phyloP scores from a whole-genome alignment of 2,797 vertebrate genomes.

The Notoglanidium macrostoma region DNA sequence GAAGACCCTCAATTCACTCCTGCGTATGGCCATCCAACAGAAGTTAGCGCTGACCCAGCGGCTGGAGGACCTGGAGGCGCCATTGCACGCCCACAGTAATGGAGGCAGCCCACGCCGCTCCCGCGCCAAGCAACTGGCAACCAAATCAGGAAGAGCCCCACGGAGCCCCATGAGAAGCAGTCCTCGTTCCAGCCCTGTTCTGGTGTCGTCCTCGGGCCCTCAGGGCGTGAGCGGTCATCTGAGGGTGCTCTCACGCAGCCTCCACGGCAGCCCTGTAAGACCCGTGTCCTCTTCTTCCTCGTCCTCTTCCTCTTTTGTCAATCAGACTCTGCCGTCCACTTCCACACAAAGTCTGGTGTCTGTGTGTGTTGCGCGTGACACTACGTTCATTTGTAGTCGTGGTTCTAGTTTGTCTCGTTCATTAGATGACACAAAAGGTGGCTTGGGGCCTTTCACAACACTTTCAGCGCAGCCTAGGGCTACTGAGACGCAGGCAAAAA shows the following conservation, averaged over 20 bases:
- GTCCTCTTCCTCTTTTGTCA: constrained; percentile 52
- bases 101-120: constrained; percentile 74
- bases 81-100: constrained; percentile 70
- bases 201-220: constrained; percentile 61
- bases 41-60: constrained; percentile 84
- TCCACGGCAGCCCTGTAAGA: constrained; percentile 82
- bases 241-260: constrained; percentile 72
- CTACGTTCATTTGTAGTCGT: constrained; percentile 76
- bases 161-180: constrained; percentile 77
- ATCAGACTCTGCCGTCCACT: constrained; percentile 32
- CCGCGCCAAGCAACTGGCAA: constrained; percentile 72
- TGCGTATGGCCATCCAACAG: constrained; percentile 88
- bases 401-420: constrained; percentile 56
- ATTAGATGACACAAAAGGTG: constrained; percentile 34
- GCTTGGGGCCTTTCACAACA: constrained; percentile 44
- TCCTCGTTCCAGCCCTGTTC: constrained; percentile 74
- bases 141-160: constrained; percentile 72
- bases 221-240: constrained; percentile 67
- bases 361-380: constrained; percentile 64
- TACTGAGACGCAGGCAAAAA: constrained; percentile 44
- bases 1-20: constrained; percentile 83
- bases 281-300: constrained; percentile 56
- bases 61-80: constrained; percentile 77
- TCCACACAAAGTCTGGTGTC: constrained; percentile 43
- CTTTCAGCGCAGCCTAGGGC: constrained; percentile 38